These are phyloP conservation scores for Tigriopus californicus DNA, from an alignment of 2,888 invertebrate genomes.

Conservation along the genomic window DNA sequence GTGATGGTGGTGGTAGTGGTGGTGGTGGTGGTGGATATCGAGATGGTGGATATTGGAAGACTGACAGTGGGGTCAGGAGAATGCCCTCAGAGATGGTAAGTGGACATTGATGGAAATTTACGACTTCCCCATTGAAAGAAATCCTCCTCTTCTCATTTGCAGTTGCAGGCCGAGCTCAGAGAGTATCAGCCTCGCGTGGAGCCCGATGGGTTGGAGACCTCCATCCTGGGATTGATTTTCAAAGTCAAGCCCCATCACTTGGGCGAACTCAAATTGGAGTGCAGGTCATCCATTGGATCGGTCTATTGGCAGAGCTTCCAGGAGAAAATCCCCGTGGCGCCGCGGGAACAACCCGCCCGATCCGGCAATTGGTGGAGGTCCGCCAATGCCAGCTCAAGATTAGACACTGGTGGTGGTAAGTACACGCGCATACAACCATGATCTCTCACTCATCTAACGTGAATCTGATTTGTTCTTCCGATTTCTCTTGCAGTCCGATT, in stretches of 20 bases:
- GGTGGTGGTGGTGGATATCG: not conserved
- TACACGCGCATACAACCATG: no score
- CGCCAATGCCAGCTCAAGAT: not conserved
- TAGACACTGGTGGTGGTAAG: no score
- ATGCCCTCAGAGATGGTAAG: no score
- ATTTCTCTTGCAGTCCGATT: no score
- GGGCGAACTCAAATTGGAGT: slow-evolving; percentile 3
- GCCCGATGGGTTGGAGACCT: not conserved
- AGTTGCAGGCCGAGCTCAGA: not conserved
- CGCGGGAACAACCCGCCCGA: not conserved
- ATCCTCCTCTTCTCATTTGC: not conserved
- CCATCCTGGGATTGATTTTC: not conserved
- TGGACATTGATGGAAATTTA: no score
- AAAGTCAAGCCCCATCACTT: not conserved
- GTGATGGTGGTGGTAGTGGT: not conserved
- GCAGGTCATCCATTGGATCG: slow-evolving; percentile 5
- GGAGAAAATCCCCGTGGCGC: not conserved
- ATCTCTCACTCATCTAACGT: no score
- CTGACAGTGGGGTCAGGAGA: no score
- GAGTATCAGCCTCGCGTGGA: not conserved
- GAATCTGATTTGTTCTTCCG: no score
- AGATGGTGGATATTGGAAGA: not conserved
- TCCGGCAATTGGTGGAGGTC: not conserved
- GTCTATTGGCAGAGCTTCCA: slow-evolving; percentile 14
- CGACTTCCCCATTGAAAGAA: not conserved